phyloP scores from a whole-genome alignment of 2,797 vertebrate genomes.

The Zenarchopterus dispar region DNA sequence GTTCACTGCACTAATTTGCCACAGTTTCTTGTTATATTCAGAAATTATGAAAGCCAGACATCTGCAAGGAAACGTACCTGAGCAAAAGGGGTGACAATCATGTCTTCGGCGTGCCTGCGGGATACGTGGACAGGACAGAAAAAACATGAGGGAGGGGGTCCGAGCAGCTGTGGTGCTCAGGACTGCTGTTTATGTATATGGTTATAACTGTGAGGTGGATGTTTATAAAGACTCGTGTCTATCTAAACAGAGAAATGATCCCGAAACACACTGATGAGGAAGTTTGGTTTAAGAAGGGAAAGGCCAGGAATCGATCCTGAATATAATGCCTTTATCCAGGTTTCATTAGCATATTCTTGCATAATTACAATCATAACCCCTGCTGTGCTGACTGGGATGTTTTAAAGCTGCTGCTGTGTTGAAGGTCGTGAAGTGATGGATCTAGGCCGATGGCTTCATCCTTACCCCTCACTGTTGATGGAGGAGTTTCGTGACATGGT shows the following conservation, averaged over 20 bases:
- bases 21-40: constrained; percentile 40
- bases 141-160: constrained; percentile 15
- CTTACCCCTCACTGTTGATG: constrained; percentile 93
- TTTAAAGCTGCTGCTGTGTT: constrained; percentile 23
- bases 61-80: constrained; percentile 81
- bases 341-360: constrained; percentile 60
- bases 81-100: constrained; percentile 95
- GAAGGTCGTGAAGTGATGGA: constrained; percentile 9
- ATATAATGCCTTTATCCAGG: constrained; percentile 45
- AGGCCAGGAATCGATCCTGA: constrained; percentile 36
- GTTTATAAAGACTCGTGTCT: constrained; percentile 54
- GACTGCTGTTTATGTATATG: constrained; percentile 50
- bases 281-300: constrained; percentile 20
- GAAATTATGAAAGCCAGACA: constrained; percentile 40
- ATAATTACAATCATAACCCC: constrained; percentile 55
- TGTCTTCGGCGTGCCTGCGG: constrained; percentile 90
- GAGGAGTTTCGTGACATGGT: constrained; percentile 95
- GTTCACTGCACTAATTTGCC: constrained; percentile 62
- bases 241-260: constrained; percentile 54
- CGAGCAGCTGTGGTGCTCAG: constrained; percentile 17
- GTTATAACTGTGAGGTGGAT: constrained; percentile 39
- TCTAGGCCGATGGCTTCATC: constrained; percentile 23
- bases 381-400: constrained; percentile 43
- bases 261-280: constrained; percentile 30
- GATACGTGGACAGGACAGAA: constrained; percentile 15